Percentiles rank a stretch among this genome's conserved stretches.
phyloP scores from a whole-genome alignment of 2,113 vertebrate genomes.

The Willisornis vidua region DNA sequence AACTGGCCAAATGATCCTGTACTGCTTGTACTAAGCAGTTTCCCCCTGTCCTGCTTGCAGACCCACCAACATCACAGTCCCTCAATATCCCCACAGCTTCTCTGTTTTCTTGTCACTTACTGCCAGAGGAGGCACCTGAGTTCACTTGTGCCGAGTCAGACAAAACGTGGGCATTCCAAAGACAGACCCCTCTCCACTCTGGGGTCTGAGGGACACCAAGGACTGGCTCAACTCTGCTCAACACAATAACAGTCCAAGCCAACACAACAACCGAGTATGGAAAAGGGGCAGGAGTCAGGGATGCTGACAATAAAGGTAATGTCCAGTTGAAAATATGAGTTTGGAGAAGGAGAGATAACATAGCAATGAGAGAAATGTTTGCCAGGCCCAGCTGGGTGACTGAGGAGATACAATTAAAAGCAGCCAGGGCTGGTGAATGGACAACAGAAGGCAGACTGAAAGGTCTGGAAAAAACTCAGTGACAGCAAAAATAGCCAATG shows the following conservation, averaged over 20 bases:
- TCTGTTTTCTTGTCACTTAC: not conserved
- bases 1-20: not conserved
- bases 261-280: accelerated
- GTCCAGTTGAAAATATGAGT: not conserved
- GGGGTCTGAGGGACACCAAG: not conserved
- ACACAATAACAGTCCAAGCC: not conserved
- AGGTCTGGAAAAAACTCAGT: not conserved
- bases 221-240: not conserved
- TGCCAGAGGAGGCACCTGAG: not conserved
- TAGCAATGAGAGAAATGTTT: not conserved
- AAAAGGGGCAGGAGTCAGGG: not conserved
- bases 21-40: not conserved
- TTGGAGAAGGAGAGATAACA: not conserved
- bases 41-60: not conserved
- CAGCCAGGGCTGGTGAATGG: not conserved
- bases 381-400: not conserved
- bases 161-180: not conserved
- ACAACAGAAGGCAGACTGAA: not conserved
- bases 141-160: not conserved
- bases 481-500: not conserved
- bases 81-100: not conserved
- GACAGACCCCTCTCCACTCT: not conserved
- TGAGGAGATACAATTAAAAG: not conserved
- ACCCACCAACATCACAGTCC: not conserved
- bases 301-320: not conserved